Evolutionary conservation across 2,113 vertebrate genomes (phyloP).

Genomic region (Osmerus mordax): DNA sequence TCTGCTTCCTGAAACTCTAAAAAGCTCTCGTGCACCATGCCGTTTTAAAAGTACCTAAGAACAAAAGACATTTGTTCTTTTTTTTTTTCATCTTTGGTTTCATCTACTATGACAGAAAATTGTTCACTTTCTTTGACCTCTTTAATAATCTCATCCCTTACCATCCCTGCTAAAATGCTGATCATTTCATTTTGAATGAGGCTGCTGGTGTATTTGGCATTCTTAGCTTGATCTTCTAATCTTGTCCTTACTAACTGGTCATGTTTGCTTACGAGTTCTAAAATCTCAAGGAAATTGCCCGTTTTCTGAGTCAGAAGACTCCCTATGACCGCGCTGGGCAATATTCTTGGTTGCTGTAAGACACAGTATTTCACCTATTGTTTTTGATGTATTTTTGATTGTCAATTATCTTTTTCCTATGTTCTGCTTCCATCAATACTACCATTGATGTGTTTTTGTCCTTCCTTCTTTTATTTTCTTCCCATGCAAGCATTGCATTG

Average conservation of each 20-base stretch:
- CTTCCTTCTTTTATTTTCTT: constrained; percentile 13
- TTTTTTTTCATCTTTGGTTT: constrained; percentile 32
- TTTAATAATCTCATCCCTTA: constrained; percentile 21
- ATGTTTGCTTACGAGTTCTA: constrained; percentile 29
- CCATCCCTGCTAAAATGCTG: constrained; percentile 15
- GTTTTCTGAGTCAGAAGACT: constrained; percentile 24
- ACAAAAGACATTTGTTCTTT: constrained; percentile 30
- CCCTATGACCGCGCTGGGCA: constrained; percentile 18
- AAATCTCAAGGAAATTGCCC: constrained; percentile 23
- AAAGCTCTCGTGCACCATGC: constrained; percentile 26
- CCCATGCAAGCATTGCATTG: constrained; percentile 29
- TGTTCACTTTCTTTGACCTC: constrained; percentile 26
- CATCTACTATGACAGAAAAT: constrained; percentile 20
- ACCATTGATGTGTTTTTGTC: constrained; percentile 18
- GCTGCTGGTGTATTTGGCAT: constrained; percentile 34
- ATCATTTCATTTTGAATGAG: constrained; percentile 25
- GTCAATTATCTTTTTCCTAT: constrained; percentile 17
- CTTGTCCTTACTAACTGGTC: constrained; percentile 16
- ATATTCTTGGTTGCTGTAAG: constrained; percentile 23
- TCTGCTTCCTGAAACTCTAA: constrained; percentile 29
- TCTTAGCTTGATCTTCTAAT: constrained; percentile 19
- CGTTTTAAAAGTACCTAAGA: constrained; percentile 26
- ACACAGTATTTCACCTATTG: constrained; percentile 22
- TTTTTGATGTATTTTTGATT: constrained; percentile 30
- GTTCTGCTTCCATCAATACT: constrained; percentile 5